phyloP scores from a whole-genome alignment of 2,888 invertebrate species.

The Noctua comes region DNA sequence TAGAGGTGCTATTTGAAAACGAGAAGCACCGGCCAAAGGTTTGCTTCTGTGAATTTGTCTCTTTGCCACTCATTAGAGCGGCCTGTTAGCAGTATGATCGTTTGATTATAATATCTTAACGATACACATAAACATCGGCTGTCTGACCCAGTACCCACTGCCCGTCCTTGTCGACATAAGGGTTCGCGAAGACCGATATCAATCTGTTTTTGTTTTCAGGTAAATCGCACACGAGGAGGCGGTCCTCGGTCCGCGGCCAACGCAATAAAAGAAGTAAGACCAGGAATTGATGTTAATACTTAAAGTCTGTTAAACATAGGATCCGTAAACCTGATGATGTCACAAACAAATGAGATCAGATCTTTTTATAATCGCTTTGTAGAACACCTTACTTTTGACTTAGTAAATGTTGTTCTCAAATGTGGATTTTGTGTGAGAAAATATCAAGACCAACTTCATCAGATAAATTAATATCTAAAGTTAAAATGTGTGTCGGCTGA shows the following conservation, averaged over 20 bases:
- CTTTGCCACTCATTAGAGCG: not conserved
- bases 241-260: constrained; percentile 90
- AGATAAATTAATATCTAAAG: not conserved
- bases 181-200: constrained; percentile 43
- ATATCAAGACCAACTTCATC: not conserved
- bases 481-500: not conserved
- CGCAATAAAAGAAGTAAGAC: constrained; percentile 88
- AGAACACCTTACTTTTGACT: not conserved
- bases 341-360: constrained; percentile 45
- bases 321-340: constrained; percentile 44
- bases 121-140: constrained; percentile 14
- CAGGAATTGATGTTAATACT: constrained; percentile 52
- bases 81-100: constrained; percentile 5
- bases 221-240: constrained; percentile 91
- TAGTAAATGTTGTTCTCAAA: constrained; percentile 6
- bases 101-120: constrained; percentile 21
- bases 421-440: not conserved
- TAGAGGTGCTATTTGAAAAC: not conserved
- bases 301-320: constrained; percentile 26
- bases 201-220: constrained; percentile 78
- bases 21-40: not conserved
- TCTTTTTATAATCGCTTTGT: constrained; percentile 18
- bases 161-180: constrained; percentile 26
- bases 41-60: not conserved
- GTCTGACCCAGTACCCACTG: constrained; percentile 21